Evolutionary conservation across 2,113 vertebrate genomes (phyloP), one percentile per base, ranked within the genome.

Genomic region (Megaceryle maxima): DNA sequence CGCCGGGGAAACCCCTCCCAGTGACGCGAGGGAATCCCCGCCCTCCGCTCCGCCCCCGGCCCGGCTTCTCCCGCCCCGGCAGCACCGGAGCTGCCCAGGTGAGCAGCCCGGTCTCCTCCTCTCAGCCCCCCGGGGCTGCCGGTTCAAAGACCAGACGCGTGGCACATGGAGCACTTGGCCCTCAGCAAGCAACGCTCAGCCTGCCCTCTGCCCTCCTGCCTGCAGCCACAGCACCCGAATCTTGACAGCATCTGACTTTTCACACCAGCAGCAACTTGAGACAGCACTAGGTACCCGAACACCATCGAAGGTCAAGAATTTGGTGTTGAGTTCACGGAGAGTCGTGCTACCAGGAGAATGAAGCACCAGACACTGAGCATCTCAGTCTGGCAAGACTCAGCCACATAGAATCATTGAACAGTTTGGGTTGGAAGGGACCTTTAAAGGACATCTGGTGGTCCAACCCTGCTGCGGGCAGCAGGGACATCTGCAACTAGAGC

Each of bases 1-100:
- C 26, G 81, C 15, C 21, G 83, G 80, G 96, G 91, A 67, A 94
- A 87, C 73, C 76, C 83, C 83, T 79, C 50, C 86, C 69, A 28
- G 62, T 87, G 78, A 96, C 68, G 72, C 3, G 4, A 0, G 69
- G 87, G 87, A 91, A 84, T 66, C 85, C 94, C 92, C 90, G 53
- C 93, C 91, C 91, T 50, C 31, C 5, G 48, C 77, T 87, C 43
- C 43, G 68, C 86, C 68, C 48, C 37, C 15, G 60, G 13, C 33
- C 29, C 48, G 53, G 53, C 48, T 24, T 50, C 22, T 12, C 48
- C 48, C 21, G 48, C 48, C 22, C 48, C 48, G 48, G 20, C 48
- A 24, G 21, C 48, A 50, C 22, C 48, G 22, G 22, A 11, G 48
- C 48, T 24, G 22, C 48, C 48, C 48, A 50, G 48, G 48, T 50